Evolutionary conservation across 2,888 invertebrate species (phyloP).

Genomic region (Cantharis nigra): DNA sequence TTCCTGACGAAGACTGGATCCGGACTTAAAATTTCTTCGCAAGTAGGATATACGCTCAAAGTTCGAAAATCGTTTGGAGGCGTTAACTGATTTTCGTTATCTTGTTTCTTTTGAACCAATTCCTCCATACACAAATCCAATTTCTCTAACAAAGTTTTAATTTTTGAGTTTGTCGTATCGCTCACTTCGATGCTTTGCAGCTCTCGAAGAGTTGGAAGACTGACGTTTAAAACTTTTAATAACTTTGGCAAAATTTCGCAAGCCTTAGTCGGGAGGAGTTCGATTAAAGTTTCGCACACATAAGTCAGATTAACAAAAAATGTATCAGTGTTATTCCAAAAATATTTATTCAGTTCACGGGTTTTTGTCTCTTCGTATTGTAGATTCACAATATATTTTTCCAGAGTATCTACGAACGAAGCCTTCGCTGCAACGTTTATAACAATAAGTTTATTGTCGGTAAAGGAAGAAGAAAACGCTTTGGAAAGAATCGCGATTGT

Average conservation of each 20-base stretch:
- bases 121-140: conserved; percentile 43
- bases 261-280: conserved; percentile 44
- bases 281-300: conserved; percentile 50
- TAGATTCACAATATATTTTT: conserved; percentile 33
- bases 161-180: conserved; percentile 50
- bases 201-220: conserved; percentile 35
- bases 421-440: conserved; percentile 32
- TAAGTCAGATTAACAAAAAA: conserved; percentile 39
- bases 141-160: conserved; percentile 48
- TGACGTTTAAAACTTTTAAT: conserved; percentile 37
- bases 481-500: conserved; percentile 55
- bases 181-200: conserved; percentile 28
- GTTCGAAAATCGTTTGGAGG: conserved; percentile 61
- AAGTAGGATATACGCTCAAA: conserved; percentile 60
- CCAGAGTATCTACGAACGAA: conserved; percentile 36
- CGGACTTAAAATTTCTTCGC: conserved; percentile 49
- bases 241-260: conserved; percentile 44
- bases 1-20: conserved; percentile 58
- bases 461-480: conserved; percentile 48
- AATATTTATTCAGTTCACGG: conserved; percentile 29
- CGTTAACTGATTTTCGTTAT: conserved; percentile 43
- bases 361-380: conserved; percentile 25
- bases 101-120: conserved; percentile 26
- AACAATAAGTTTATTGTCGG: conserved; percentile 32
- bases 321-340: conserved; percentile 35